Evolutionary conservation across 1,140 invertebrate genomes (phyloP).

Genomic region (Lepidurus couesii): DNA sequence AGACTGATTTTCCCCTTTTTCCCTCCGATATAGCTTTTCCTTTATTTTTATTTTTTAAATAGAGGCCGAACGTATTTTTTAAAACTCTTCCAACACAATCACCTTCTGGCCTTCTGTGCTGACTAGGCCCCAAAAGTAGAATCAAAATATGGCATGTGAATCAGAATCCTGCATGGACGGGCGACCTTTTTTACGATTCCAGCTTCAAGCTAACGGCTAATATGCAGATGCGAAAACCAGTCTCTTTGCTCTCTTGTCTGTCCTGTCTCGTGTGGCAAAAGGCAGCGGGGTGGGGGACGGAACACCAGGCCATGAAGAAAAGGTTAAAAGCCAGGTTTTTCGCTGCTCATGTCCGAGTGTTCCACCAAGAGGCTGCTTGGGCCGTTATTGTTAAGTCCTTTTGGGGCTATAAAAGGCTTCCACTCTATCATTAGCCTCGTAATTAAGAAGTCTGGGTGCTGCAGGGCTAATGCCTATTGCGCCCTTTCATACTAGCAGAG

Average conservation of each 20-base stretch:
- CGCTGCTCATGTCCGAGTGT: conserved; percentile 2
- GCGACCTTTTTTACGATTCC: not conserved
- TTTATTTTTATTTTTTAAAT: too few species aligned
- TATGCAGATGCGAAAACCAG: not conserved
- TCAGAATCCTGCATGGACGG: not conserved
- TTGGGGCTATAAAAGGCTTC: conserved; percentile 18
- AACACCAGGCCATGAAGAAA: not conserved
- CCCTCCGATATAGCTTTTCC: not conserved
- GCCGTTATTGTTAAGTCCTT: conserved; percentile 22
- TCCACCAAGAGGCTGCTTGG: not conserved
- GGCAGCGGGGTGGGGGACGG: not conserved
- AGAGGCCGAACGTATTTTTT: too few species aligned
- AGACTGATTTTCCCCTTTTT: not conserved
- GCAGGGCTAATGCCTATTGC: conserved; percentile 3
- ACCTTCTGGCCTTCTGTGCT: not conserved
- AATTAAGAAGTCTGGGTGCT: conserved; percentile 18
- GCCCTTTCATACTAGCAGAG: not conserved
- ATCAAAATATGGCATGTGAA: not conserved
- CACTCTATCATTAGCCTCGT: conserved; percentile 21
- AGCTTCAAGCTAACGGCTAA: not conserved
- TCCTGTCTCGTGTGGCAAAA: not conserved
- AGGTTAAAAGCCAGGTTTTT: not conserved
- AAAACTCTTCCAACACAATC: too few species aligned
- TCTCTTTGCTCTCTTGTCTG: not conserved
- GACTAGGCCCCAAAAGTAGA: not conserved